A percentile compares a stretch with the other conserved stretches of the same genome.
Evolutionary conservation across 2,888 invertebrate genomes (phyloP).

Genomic region (Matsumyia berberina): DNA sequence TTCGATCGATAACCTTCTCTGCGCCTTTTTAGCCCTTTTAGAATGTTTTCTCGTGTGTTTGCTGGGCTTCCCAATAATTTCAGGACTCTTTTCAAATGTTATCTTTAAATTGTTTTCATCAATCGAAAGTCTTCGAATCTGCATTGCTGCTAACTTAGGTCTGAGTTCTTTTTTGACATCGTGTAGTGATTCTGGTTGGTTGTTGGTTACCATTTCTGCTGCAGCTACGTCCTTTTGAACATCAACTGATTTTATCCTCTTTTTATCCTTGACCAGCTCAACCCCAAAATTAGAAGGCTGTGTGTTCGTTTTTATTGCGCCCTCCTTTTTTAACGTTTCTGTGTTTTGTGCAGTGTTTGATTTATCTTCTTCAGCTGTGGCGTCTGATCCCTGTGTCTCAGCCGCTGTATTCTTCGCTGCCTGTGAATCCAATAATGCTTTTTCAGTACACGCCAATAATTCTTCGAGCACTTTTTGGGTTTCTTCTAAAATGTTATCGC

Average conservation of each 20-base stretch:
- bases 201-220: not conserved
- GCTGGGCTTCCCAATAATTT: slow-evolving; percentile 1
- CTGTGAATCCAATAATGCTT: not conserved
- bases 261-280: not conserved
- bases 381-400: no score
- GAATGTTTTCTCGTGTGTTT: slow-evolving; percentile 13
- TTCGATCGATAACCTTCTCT: not conserved
- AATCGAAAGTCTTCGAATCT: slow-evolving; percentile 24
- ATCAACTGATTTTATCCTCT: not conserved
- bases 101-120: slow-evolving; percentile 27
- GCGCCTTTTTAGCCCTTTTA: slow-evolving; percentile 2
- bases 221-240: not conserved
- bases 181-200: no score
- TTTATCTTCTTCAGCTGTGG: no score
- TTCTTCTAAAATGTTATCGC: not conserved
- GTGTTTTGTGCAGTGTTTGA: no score
- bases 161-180: not conserved
- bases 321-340: not conserved
- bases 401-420: not conserved
- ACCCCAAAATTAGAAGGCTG: not conserved
- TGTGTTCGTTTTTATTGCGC: not conserved
- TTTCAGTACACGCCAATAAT: no score
- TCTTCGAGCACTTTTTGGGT: not conserved
- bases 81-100: not conserved
- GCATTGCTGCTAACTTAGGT: slow-evolving; percentile 9